Conservation (phyloP, 2,113 vertebrate species). For the Plotosus lineatus region DNA sequence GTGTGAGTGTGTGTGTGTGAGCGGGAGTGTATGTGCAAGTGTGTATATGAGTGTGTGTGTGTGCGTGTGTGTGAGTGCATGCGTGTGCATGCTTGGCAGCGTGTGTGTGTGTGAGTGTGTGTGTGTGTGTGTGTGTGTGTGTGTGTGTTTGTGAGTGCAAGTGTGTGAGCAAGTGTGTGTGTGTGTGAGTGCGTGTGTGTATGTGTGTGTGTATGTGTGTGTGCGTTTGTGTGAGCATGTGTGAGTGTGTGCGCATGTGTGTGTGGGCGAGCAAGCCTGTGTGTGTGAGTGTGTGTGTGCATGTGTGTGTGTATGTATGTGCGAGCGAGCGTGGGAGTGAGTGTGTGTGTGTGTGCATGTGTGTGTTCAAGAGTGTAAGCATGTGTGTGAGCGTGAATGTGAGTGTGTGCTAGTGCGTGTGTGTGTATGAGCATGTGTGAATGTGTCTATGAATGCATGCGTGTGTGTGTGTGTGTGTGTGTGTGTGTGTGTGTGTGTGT, state of each 20-base stretch:
- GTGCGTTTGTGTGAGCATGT: too few relatives aligned
- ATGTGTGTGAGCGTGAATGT: neutral
- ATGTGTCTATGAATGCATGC: too few relatives aligned
- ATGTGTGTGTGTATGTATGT: neutral
- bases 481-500: neutral
- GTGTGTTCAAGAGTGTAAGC: neutral
- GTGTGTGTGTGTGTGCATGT: neutral
- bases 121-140: too few relatives aligned
- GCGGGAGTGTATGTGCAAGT: neutral
- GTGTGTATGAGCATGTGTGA: too few relatives aligned
- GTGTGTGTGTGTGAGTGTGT: too few relatives aligned
- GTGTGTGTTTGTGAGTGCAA: too few relatives aligned
- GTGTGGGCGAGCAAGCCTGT: too few relatives aligned
- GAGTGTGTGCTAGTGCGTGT: neutral
- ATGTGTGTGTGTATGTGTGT: too few relatives aligned
- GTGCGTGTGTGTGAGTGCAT: neutral
- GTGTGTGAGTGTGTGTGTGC: neutral
- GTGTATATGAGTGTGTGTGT: neutral
- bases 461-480: too few relatives aligned
- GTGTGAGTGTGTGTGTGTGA: neutral
- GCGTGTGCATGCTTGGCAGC: neutral
- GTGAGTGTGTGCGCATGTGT: too few relatives aligned
- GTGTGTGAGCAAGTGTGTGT: too few relatives aligned
- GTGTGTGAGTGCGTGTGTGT: too few relatives aligned
- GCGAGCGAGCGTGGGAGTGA: neutral